Evolutionary conservation across 2,888 invertebrate species (phyloP).

Genomic region (Malthinus flaveolus): DNA sequence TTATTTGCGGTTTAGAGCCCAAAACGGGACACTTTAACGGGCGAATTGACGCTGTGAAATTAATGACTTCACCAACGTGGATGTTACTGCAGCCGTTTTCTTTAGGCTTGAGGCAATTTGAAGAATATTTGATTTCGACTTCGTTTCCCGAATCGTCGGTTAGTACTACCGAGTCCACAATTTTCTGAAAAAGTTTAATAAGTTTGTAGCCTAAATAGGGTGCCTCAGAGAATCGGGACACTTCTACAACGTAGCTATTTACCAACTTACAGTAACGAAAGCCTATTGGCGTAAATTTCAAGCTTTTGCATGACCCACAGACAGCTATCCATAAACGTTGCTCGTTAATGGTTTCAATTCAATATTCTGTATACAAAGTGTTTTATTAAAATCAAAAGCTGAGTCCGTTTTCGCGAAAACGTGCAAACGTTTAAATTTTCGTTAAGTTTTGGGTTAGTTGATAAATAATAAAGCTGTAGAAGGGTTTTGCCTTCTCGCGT

Average conservation of each 20-base stretch:
- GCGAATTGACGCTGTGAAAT: conserved; percentile 60
- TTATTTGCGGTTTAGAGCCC: conserved; percentile 50
- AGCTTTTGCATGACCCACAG: too few relatives aligned
- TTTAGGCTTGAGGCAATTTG: conserved; percentile 50
- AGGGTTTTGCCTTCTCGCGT: neutral
- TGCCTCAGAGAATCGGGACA: too few relatives aligned
- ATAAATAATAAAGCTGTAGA: neutral
- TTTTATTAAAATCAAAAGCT: too few relatives aligned
- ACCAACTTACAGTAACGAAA: too few relatives aligned
- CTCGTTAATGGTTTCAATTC: too few relatives aligned
- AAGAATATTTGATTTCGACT: conserved; percentile 63
- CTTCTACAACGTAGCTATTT: too few relatives aligned
- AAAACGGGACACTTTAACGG: conserved; percentile 63
- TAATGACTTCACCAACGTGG: conserved; percentile 62
- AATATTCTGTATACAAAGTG: too few relatives aligned
- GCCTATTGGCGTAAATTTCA: too few relatives aligned
- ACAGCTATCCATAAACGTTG: too few relatives aligned
- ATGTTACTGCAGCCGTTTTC: conserved; percentile 65
- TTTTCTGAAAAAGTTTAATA: conserved; percentile 50
- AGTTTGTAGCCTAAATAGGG: too few relatives aligned
- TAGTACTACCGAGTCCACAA: conserved; percentile 54
- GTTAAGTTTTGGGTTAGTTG: conserved; percentile 7
- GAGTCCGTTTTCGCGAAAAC: too few relatives aligned
- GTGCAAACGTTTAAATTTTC: too few relatives aligned
- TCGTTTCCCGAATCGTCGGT: conserved; percentile 51